A percentile compares a stretch with the other conserved stretches of the same genome.
phyloP scores from a whole-genome alignment of 2,888 invertebrate species.

The Nyleta sp. region DNA sequence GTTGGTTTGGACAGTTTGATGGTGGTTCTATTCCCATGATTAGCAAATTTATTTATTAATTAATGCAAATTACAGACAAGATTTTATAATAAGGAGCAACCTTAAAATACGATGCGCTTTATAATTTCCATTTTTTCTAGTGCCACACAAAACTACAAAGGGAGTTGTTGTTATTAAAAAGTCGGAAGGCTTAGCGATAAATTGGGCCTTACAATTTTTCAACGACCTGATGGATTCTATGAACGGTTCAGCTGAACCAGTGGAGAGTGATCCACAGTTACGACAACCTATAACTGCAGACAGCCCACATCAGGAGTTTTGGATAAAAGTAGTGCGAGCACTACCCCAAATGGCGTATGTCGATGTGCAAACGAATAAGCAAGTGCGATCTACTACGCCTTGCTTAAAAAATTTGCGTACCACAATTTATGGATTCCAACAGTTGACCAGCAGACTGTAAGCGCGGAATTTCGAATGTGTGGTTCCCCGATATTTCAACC shows the following conservation, averaged over 20 bases:
- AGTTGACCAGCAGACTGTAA: background rate
- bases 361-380: background rate
- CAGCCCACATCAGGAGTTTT: background rate
- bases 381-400: background rate
- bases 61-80: too few relatives aligned
- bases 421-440: background rate
- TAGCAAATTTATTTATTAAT: too few relatives aligned
- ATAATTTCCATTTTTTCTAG: background rate
- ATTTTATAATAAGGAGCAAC: too few relatives aligned
- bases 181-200: background rate
- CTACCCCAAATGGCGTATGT: background rate
- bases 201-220: slow-evolving; percentile 8
- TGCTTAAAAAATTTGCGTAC: background rate
- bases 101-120: too few relatives aligned
- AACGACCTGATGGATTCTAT: slow-evolving; percentile 4
- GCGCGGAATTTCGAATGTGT: background rate
- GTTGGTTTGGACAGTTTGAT: too few relatives aligned
- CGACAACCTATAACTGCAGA: background rate
- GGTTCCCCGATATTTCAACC: background rate
- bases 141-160: background rate
- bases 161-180: background rate
- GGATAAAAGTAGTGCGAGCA: background rate
- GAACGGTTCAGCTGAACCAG: background rate
- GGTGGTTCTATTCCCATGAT: too few relatives aligned
- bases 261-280: background rate